Evolutionary conservation across 23 tunicate genomes (phyloP).

Genomic region (Trididemnum miniatum): DNA sequence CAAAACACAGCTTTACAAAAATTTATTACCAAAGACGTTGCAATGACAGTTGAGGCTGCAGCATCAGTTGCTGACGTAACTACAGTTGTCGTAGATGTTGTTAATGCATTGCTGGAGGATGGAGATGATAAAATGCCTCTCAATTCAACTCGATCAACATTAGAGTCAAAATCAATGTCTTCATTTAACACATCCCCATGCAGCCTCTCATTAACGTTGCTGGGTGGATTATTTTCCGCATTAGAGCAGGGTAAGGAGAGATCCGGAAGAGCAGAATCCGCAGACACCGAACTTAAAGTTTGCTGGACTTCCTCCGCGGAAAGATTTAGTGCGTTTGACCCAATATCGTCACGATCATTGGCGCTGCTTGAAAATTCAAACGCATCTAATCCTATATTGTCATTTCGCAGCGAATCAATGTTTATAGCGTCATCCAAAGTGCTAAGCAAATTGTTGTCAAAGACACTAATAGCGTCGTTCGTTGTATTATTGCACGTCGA

Average conservation of each 20-base stretch:
- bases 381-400: constrained; percentile 21
- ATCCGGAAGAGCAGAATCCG: constrained; percentile 34
- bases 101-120: constrained; percentile 5
- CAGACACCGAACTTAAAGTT: constrained; percentile 62
- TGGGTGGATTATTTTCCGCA: background rate
- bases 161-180: background rate
- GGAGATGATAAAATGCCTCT: constrained; percentile 26
- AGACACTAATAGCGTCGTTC: constrained; percentile 5
- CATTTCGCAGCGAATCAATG: constrained; percentile 32
- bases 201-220: background rate
- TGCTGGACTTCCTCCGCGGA: constrained; percentile 59
- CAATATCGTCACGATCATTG: constrained; percentile 42
- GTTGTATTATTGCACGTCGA: constrained; percentile 14
- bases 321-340: constrained; percentile 46
- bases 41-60: background rate
- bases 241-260: background rate
- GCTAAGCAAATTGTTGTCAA: constrained; percentile 28
- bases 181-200: background rate
- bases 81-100: constrained; percentile 33
- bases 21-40: background rate
- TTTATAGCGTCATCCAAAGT: constrained; percentile 30
- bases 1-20: background rate
- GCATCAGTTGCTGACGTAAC: constrained; percentile 30
- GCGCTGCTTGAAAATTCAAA: constrained; percentile 37
- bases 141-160: background rate